Evolutionary conservation across 1,140 invertebrate genomes (phyloP).

Genomic region (Pogonognathellus flavescens): DNA sequence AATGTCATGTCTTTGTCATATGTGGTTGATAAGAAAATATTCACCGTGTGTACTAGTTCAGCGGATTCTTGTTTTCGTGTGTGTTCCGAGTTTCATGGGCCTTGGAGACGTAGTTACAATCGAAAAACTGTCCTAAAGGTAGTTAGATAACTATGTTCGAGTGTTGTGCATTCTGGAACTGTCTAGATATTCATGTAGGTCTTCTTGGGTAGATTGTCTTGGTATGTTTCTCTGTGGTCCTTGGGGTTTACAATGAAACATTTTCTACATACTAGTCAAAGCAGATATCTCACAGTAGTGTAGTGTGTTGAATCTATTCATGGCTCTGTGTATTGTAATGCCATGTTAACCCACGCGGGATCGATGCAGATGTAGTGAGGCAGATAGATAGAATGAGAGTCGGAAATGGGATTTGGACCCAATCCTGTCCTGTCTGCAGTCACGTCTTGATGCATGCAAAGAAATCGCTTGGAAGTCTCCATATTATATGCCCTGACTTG

Average conservation of each 20-base stretch:
- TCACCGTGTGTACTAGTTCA: no score
- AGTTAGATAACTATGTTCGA: conserved; percentile 5
- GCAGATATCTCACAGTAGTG: background rate
- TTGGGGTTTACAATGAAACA: conserved; percentile 29
- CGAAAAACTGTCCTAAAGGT: conserved; percentile 36
- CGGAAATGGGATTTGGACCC: conserved; percentile 52
- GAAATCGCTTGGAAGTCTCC: background rate
- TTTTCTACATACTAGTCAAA: background rate
- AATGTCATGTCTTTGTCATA: no score
- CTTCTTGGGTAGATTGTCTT: conserved; percentile 10
- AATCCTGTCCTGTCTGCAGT: conserved; percentile 7
- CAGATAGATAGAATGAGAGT: conserved; percentile 51
- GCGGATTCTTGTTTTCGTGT: no score
- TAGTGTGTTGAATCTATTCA: no score
- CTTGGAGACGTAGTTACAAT: conserved; percentile 24
- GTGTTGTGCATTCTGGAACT: background rate
- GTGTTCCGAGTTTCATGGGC: background rate
- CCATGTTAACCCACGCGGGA: background rate
- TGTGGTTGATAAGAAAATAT: no score
- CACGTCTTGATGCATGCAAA: conserved; percentile 24
- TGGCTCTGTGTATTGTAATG: conserved; percentile 6
- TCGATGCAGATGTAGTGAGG: conserved; percentile 44
- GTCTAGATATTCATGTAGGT: conserved; percentile 4
- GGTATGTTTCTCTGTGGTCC: background rate
- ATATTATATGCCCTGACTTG: background rate